phyloP scores from a whole-genome alignment of 92 coral and sea anemone species.

The Porites lobata region DNA sequence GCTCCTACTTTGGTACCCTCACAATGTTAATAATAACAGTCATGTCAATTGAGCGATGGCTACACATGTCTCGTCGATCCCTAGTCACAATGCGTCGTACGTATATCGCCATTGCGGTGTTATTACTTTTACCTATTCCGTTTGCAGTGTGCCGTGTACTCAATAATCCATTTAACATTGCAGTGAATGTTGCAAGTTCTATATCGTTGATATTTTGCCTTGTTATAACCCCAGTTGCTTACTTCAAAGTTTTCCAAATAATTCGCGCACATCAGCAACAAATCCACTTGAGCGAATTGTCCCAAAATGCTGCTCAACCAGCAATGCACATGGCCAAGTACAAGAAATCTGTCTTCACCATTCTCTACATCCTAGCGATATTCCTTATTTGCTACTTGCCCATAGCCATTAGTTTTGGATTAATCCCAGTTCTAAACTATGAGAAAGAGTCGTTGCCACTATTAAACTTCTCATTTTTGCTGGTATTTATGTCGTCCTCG shows the following conservation, averaged over 20 bases:
- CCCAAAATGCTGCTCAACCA: constrained; percentile 3
- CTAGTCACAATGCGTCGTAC: neutral
- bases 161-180: neutral
- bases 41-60: constrained; percentile 25
- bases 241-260: constrained; percentile 11
- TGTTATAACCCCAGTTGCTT: neutral
- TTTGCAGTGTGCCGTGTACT: no score
- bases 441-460: neutral
- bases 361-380: constrained; percentile 4
- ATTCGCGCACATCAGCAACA: constrained; percentile 19
- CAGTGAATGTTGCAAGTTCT: neutral
- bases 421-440: neutral
- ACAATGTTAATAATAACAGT: neutral
- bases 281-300: neutral
- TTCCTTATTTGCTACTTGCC: constrained; percentile 16
- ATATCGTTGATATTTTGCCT: neutral
- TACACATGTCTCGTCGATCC: constrained; percentile 5
- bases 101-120: neutral
- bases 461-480: neutral
- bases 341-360: constrained; percentile 15
- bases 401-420: neutral
- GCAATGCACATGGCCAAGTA: constrained; percentile 11
- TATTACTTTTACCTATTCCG: neutral
- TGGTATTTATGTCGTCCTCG: constrained; percentile 15
- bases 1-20: neutral